A percentile compares a stretch with the other conserved stretches of the same genome.
Conservation (phyloP, 2,113 vertebrate genomes). For the Porphyrio hochstetteri region DNA sequence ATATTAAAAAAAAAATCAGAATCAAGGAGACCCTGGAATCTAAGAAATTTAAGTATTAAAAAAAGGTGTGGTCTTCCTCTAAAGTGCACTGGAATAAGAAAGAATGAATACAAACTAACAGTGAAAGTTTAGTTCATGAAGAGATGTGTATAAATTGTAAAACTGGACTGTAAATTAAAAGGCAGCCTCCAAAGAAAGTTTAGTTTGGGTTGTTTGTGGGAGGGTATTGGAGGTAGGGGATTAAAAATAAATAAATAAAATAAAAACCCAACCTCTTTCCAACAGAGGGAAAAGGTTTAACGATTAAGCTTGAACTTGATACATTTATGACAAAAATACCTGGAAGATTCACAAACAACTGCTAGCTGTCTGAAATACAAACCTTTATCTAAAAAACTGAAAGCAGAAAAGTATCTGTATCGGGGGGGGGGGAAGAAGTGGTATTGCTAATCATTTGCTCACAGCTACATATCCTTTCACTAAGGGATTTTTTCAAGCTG, state of each 20-base stretch:
- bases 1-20: not conserved
- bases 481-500: not conserved
- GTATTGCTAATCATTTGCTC: not conserved
- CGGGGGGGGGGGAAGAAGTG: too few relatives aligned
- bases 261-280: not conserved
- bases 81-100: not conserved
- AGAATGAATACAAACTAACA: not conserved
- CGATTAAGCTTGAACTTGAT: not conserved
- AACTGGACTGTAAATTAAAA: not conserved
- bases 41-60: not conserved
- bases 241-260: not conserved
- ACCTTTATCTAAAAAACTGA: not conserved
- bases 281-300: not conserved
- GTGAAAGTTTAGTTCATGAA: not conserved
- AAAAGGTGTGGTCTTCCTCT: not conserved
- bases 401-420: not conserved
- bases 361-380: not conserved
- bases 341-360: not conserved
- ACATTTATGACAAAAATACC: not conserved
- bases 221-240: not conserved
- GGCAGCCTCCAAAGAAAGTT: not conserved
- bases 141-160: not conserved
- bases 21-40: not conserved
- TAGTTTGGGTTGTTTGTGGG: not conserved
- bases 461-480: not conserved